Conservation (phyloP, 1,140 invertebrate genomes). For the Cydia strobilella region DNA sequence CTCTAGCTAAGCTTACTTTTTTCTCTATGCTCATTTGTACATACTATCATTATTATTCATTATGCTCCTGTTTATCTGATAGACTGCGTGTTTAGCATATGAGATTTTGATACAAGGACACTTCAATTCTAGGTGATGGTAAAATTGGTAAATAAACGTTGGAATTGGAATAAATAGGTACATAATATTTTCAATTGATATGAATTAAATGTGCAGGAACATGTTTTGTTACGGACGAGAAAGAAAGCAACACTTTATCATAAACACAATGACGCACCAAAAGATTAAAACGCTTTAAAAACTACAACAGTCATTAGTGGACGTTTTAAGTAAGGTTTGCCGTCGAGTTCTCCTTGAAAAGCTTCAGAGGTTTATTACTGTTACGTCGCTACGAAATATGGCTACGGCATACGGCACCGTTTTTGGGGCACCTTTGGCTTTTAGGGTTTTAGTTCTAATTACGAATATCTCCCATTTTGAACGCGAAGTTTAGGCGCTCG, state of each 20-base stretch:
- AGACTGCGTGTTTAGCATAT: too few species aligned
- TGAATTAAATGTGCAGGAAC: too few species aligned
- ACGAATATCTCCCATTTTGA: neutral
- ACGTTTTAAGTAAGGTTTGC: neutral
- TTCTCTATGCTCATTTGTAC: too few species aligned
- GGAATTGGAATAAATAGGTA: too few species aligned
- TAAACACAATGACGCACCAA: neutral
- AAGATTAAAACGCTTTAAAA: neutral
- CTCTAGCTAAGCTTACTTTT: too few species aligned
- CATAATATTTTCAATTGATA: too few species aligned
- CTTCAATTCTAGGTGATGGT: too few species aligned
- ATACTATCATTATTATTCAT: too few species aligned
- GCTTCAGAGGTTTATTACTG: constrained; percentile 1
- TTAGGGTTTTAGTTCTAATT: neutral
- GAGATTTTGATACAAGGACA: too few species aligned
- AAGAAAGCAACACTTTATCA: neutral
- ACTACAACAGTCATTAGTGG: neutral
- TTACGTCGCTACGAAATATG: constrained; percentile 11
- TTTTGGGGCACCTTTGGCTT: constrained; percentile 6
- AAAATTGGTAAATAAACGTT: too few species aligned
- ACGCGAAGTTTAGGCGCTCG: neutral
- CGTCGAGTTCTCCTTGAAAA: neutral
- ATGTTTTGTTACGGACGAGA: too few species aligned
- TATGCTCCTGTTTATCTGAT: too few species aligned
- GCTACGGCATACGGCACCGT: neutral